phyloP scores from a whole-genome alignment of 2,888 invertebrate species.

The Gasteruption jaculator region DNA sequence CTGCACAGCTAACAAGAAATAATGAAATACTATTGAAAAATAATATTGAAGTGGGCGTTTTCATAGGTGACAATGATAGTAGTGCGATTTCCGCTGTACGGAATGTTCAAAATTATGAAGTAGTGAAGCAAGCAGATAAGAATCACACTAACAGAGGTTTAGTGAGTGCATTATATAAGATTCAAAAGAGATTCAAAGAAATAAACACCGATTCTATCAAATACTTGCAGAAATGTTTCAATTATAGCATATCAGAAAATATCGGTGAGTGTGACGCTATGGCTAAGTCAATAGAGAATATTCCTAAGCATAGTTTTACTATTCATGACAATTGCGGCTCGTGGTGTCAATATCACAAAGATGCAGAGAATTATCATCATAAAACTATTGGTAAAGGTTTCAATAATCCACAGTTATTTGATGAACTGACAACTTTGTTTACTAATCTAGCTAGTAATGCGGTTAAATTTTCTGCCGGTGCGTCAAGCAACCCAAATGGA shows the following conservation, averaged over 20 bases:
- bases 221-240: slow-evolving; percentile 8
- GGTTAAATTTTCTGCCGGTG: background rate
- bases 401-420: background rate
- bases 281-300: background rate
- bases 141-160: slow-evolving; percentile 13
- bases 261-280: background rate
- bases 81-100: slow-evolving; percentile 5
- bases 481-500: background rate
- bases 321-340: background rate
- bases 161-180: slow-evolving; percentile 3
- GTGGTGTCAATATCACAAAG: background rate
- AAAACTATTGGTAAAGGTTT: background rate
- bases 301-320: background rate
- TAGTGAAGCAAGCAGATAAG: slow-evolving; percentile 10
- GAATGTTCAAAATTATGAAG: slow-evolving; percentile 2
- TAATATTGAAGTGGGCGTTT: slow-evolving; percentile 7
- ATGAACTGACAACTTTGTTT: background rate
- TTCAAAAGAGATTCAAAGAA: slow-evolving; percentile 11
- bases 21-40: no score
- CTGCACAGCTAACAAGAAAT: no score
- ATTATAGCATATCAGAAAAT: slow-evolving; percentile 5
- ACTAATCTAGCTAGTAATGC: background rate
- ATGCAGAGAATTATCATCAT: background rate
- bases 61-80: slow-evolving; percentile 10
- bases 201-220: slow-evolving; percentile 2